These are phyloP conservation scores for Scomber japonicus DNA, from an alignment of 2,113 vertebrate genomes.

Conservation along the genomic window DNA sequence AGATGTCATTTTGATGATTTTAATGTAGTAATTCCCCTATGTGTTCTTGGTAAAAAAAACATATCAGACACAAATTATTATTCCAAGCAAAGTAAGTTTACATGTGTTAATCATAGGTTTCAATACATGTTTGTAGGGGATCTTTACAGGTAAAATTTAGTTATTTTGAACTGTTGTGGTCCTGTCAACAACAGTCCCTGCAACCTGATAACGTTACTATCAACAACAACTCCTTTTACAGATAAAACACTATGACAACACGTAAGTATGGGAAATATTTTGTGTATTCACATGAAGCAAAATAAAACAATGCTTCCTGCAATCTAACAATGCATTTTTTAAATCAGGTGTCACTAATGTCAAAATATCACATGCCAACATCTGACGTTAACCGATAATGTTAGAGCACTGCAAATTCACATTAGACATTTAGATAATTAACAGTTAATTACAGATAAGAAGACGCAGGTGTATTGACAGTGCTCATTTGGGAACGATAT, in stretches of 20 bases:
- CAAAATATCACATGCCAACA: background rate
- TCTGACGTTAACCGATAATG: too few relatives aligned
- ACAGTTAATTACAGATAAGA: background rate
- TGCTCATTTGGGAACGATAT: background rate
- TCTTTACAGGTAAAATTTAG: too few relatives aligned
- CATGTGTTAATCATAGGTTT: too few relatives aligned
- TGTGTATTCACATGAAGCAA: background rate
- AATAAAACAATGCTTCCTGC: background rate
- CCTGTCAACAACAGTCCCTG: background rate
- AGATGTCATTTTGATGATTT: too few relatives aligned
- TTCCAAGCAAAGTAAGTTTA: too few relatives aligned
- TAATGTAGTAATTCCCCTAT: too few relatives aligned
- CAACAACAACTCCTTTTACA: background rate
- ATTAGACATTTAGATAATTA: background rate
- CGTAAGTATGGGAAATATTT: fast-evolving
- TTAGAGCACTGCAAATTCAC: background rate
- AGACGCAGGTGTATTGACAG: background rate
- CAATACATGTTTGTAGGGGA: too few relatives aligned
- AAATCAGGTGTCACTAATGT: background rate
- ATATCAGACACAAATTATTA: too few relatives aligned
- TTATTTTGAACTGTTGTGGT: too few relatives aligned
- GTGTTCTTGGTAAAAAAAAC: too few relatives aligned
- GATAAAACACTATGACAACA: background rate
- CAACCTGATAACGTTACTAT: background rate
- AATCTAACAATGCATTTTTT: background rate